Evolutionary conservation across 2,797 vertebrate species (phyloP).

Genomic region (Aythya fuligula): DNA sequence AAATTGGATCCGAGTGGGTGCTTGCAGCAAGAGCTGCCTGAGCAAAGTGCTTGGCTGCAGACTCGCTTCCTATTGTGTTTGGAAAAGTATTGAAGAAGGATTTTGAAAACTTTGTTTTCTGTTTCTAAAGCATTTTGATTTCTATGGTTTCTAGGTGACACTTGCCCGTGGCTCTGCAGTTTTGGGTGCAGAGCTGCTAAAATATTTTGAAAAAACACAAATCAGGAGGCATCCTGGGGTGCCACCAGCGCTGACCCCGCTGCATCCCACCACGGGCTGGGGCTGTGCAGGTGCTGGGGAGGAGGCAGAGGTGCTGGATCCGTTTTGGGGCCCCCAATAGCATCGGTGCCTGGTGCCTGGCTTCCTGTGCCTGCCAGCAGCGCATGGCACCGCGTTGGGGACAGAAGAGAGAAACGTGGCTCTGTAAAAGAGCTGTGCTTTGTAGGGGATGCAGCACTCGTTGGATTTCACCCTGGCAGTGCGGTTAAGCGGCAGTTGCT

Average conservation of each 20-base stretch:
- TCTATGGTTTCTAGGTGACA: neutral
- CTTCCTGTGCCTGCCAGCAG: neutral
- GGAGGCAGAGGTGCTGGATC: accelerated
- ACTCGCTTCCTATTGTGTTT: neutral
- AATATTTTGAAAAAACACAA: neutral
- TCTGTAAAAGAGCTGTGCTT: neutral
- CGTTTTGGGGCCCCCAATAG: neutral
- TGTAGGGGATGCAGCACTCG: neutral
- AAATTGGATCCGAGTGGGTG: neutral
- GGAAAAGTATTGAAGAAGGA: neutral
- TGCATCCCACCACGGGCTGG: accelerated
- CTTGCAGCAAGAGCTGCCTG: neutral
- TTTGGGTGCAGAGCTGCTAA: neutral
- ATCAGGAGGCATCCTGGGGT: accelerated
- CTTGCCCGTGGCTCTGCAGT: neutral
- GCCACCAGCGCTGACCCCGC: neutral
- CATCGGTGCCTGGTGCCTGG: neutral
- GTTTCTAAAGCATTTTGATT: neutral
- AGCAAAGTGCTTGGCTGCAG: neutral
- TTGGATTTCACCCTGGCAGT: neutral
- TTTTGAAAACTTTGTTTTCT: neutral
- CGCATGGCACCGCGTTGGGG: accelerated
- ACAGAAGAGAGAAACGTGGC: neutral
- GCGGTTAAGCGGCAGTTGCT: neutral
- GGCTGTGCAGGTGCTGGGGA: neutral